Evolutionary conservation across 2,797 vertebrate genomes (phyloP), one percentile per base, ranked within the genome.

Genomic region (Clarias laeviceps): DNA sequence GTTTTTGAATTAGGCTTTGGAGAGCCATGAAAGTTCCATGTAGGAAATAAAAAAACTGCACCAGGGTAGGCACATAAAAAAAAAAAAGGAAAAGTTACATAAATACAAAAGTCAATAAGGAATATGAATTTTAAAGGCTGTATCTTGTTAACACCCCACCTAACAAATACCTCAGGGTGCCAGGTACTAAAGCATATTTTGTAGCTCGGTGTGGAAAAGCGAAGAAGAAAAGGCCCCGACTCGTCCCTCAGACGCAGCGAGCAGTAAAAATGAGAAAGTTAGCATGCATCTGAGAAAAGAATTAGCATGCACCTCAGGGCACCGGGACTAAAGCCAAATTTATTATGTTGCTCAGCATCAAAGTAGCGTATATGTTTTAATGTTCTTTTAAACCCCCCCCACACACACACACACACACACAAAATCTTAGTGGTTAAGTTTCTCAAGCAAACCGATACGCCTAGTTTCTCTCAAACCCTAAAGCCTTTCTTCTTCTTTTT

Each of bases 311-410:
- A 12, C n/a, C 78, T 65, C 78, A 40, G 37, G 37, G 61, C 15
- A 11, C 4, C n/a, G 6, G 6, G 27, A 29, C 59, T 65, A 50
- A 50, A 50, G 78, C 2, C 15, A 65, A 64, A 65, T 80, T 14
- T 80, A 62, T 59, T 34, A n/a, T 61, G 61, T 50, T 80, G 61
- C n/a, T 64, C 27, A 77, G 37, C 24, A 85, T 70, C 61, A 59
- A 82, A 80, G 45, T 50, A 24, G 27, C 32, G 54, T 85, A 87
- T 65, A 64, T 45, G 68, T 80, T 73, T 73, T 54, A 65, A 81
- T 66, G 65, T 54, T 64, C 73, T 24, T 61, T 74, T 29, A 89
- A 82, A 57, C 57, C 50, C 56, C 24, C 27, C 72, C 8, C 17
- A 56, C 73, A 32, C 73, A 57, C 73, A 57, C n/a, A 29, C 50